These are phyloP conservation scores for Garra rufa DNA, from an alignment of 2,113 vertebrate species.

Conservation along the genomic window DNA sequence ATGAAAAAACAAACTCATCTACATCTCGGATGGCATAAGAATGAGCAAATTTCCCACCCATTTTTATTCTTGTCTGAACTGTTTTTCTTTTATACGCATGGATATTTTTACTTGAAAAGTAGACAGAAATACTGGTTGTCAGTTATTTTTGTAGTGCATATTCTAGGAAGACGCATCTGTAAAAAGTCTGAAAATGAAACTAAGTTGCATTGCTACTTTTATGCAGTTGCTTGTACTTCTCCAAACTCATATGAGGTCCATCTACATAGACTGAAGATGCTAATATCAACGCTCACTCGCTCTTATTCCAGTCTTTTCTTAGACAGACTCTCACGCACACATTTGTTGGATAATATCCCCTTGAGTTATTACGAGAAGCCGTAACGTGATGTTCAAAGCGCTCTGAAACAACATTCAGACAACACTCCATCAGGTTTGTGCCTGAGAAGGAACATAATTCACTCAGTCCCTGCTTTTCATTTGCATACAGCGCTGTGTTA, in stretches of 20 bases:
- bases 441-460: constrained; percentile 28
- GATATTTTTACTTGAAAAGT: not conserved
- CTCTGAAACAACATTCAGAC: constrained; percentile 13
- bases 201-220: not conserved
- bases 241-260: not conserved
- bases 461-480: constrained; percentile 36
- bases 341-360: not conserved
- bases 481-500: constrained; percentile 35
- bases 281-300: not conserved
- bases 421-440: not conserved
- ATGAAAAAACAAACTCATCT: not conserved
- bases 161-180: not conserved
- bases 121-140: not conserved
- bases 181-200: not conserved
- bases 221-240: not conserved
- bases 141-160: not conserved
- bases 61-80: not conserved
- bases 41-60: not conserved
- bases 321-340: not conserved
- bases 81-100: not conserved
- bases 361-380: not conserved
- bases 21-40: not conserved
- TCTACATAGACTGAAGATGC: not conserved
- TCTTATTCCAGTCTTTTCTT: not conserved
- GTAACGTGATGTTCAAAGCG: not conserved